Evolutionary conservation across 2,888 invertebrate species (phyloP), one percentile per base, ranked within the genome.

Genomic region (Scaptomyza cyrtandrae): DNA sequence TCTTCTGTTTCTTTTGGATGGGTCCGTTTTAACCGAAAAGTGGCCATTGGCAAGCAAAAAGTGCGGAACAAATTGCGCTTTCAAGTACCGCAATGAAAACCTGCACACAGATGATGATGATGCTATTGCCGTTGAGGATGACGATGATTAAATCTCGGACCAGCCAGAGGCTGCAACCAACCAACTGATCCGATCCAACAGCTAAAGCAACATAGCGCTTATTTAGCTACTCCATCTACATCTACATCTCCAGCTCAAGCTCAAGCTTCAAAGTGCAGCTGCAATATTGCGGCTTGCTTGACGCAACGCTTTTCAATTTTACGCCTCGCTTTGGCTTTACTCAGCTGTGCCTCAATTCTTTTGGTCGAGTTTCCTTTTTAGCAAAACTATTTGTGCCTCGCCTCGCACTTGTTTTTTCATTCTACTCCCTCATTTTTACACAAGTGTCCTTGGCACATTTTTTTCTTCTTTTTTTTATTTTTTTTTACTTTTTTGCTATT

Each of bases 361-460:
- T 62, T 55, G 75, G 67, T 70, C 60, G 75, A 53, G 65, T 73
- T 65, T 67, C 16, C 58, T 66, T 58, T 61, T 35, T n/a, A 10
- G 41, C 43, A 31, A 46, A 58, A 52, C 65, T 55, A 65, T 69
- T 62, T 56, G 39, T 27, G 48, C n/a, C n/a, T n/a, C 16, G 16
- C 52, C 46, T 50, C 24, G 16, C 54, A 35, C 48, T 49, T 9
- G 43, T 14, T 45, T 52, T 9, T 65, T 45, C 46, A 50, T 14
- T 46, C 59, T 48, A 52, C 63, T 62, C 41, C 57, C 14, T 50
- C 55, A 46, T 41, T 84, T 85, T 77, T 82, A 73, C 84, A 68
- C 70, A 72, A 66, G 69, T 89, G 90, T 89, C 89, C 89, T 89
- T 89, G 89, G 89, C 89, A 89, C 76, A 88, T 88, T 86, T 65